Base-by-base conservation (phyloP, 1,140 invertebrate genomes). In the Oscheius sp. region DNA sequence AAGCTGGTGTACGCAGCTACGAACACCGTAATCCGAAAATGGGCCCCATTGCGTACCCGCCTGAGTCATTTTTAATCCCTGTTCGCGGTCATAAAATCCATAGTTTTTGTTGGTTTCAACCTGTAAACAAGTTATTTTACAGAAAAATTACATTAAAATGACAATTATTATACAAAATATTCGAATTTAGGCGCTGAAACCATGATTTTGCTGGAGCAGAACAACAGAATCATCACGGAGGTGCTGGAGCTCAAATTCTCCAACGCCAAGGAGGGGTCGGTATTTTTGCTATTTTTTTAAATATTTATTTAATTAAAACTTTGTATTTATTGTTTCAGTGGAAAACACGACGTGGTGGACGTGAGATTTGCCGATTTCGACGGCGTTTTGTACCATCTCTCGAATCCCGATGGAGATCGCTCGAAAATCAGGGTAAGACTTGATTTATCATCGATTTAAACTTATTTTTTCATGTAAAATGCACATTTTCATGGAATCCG, bases 131-230 rank as follows among this genome's bases (percentile, higher is more conserved):
- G n/a, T n/a, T n/a, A n/a, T n/a, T n/a, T n/a, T n/a, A n/a, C n/a
- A n/a, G n/a, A n/a, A n/a, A n/a, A n/a, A n/a, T n/a, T n/a, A n/a
- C n/a, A n/a, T n/a, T n/a, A n/a, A n/a, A n/a, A n/a, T n/a, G n/a
- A n/a, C n/a, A n/a, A n/a, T n/a, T n/a, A n/a, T n/a, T n/a, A n/a
- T n/a, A n/a, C n/a, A n/a, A n/a, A n/a, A n/a, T n/a, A n/a, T n/a
- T n/a, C n/a, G n/a, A n/a, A n/a, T n/a, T n/a, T n/a, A n/a, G n/a
- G n/a, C n/a, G 23, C 23, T 20, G 49, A 23, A 13, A 59, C 38
- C 55, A 98, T 98, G 95, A 98, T 98, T 89, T 90, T 98, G 85
- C 89, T 98, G 80, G 95, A 98, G 90, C 95, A 96, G 87, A 94
- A 96, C 87, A 98, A 98, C 88, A 91, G 93, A 86, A 94, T 97